Evolutionary conservation across 2,113 vertebrate genomes (phyloP).

Genomic region (Apodemus sylvaticus): DNA sequence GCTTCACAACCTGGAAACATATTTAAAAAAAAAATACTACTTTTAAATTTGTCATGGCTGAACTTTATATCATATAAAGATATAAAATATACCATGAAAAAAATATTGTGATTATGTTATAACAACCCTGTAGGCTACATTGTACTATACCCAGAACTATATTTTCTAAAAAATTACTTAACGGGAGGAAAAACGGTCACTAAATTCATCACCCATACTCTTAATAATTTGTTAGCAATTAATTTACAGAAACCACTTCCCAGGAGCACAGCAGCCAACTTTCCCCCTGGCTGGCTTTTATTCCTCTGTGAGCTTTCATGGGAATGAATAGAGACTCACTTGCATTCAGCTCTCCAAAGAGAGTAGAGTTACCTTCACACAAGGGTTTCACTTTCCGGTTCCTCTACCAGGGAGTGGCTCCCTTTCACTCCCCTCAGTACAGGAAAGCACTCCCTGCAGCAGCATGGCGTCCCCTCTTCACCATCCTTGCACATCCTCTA

Average conservation of each 20-base stretch:
- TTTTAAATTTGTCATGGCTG: not conserved
- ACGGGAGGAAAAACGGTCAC: not conserved
- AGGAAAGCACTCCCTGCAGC: conserved; percentile 69
- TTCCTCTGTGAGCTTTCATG: conserved; percentile 33
- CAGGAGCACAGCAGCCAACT: not conserved
- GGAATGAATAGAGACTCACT: conserved; percentile 53
- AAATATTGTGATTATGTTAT: not conserved
- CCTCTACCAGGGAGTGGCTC: conserved; percentile 61
- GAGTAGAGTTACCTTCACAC: conserved; percentile 66
- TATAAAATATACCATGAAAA: not conserved
- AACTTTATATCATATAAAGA: not conserved
- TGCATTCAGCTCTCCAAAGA: conserved; percentile 68
- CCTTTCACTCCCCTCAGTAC: conserved; percentile 73
- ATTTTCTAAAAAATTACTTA: conserved; percentile 45
- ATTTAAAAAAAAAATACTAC: not conserved
- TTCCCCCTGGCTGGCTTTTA: conserved; percentile 51
- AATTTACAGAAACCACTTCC: conserved; percentile 58
- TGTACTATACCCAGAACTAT: conserved; percentile 11
- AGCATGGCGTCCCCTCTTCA: conserved; percentile 65
- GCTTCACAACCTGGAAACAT: not conserved
- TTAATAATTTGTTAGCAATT: conserved; percentile 50
- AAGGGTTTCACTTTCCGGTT: conserved; percentile 62
- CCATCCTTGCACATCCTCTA: conserved; percentile 68
- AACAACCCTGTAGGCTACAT: conserved; percentile 17
- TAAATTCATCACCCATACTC: not conserved